Percentiles rank a stretch among this genome's conserved stretches.
These are phyloP conservation scores for Acleris emargana DNA, from an alignment of 2,888 invertebrate species.

Conservation along the genomic window DNA sequence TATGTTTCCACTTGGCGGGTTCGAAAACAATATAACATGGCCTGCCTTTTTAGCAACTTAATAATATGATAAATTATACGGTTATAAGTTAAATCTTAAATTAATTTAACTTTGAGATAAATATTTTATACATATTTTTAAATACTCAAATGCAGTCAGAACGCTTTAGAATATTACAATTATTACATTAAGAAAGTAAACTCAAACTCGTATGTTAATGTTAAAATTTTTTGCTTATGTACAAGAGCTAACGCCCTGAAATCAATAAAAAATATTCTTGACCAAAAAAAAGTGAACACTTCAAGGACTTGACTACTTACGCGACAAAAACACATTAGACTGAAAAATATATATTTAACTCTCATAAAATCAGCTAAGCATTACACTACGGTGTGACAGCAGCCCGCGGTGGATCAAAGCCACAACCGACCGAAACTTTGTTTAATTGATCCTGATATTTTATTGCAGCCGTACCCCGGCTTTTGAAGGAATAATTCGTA, in stretches of 20 bases:
- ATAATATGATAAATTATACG: no score
- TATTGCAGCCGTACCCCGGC: slow-evolving; percentile 18
- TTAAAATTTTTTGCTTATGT: no score
- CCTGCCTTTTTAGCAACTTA: no score
- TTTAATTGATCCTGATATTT: slow-evolving; percentile 37
- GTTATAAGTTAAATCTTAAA: no score
- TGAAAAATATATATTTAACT: background rate
- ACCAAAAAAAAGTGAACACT: no score
- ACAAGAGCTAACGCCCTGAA: no score
- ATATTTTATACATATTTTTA: background rate
- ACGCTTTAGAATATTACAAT: slow-evolving; percentile 2
- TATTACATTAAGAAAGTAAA: background rate
- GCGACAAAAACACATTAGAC: no score
- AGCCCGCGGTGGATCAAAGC: slow-evolving; percentile 39
- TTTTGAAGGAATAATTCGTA: slow-evolving; percentile 11
- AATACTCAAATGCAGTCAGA: background rate
- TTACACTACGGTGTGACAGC: slow-evolving; percentile 46
- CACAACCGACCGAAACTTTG: slow-evolving; percentile 10
- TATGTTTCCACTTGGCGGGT: background rate
- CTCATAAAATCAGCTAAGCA: slow-evolving; percentile 20
- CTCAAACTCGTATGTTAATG: background rate
- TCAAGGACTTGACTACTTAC: no score
- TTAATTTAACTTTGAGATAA: no score
- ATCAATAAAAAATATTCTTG: no score
- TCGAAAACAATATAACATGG: no score